These are phyloP conservation scores for Ctenicera cuprea DNA, from an alignment of 2,888 invertebrate species.

Conservation along the genomic window DNA sequence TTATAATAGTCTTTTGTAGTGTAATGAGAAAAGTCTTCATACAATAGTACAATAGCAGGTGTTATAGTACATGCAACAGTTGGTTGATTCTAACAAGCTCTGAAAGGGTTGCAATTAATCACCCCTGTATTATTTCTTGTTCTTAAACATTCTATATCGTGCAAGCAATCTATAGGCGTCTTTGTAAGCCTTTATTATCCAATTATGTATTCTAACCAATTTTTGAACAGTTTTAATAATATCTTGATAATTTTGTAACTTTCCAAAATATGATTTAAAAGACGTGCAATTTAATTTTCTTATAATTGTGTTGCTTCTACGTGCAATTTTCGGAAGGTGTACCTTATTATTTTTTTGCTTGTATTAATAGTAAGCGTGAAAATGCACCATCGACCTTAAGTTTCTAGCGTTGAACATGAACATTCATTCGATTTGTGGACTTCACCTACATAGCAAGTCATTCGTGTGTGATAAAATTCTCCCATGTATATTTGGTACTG, in stretches of 20 bases:
- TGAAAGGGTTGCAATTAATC: constrained; percentile 20
- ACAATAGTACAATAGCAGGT: constrained; percentile 14
- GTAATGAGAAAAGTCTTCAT: background rate
- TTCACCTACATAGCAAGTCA: constrained; percentile 49
- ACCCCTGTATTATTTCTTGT: background rate
- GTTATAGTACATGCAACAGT: constrained; percentile 8
- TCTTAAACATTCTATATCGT: background rate
- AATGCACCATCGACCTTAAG: background rate
- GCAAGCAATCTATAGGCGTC: background rate
- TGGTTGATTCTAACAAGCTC: constrained; percentile 10
- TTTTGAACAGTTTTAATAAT: too few relatives aligned
- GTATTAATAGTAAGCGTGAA: too few relatives aligned
- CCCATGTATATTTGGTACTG: constrained; percentile 41
- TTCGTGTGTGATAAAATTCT: constrained; percentile 43
- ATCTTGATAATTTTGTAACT: too few relatives aligned
- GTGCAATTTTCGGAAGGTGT: too few relatives aligned
- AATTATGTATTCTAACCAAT: background rate
- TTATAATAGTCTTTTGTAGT: too few relatives aligned
- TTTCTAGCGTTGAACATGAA: background rate
- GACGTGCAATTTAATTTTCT: too few relatives aligned
- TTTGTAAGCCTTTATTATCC: background rate
- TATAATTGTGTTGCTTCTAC: too few relatives aligned
- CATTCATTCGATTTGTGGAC: constrained; percentile 16
- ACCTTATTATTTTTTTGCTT: too few relatives aligned
- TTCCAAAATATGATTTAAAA: too few relatives aligned